Evolutionary conservation across 2,888 invertebrate genomes (phyloP), one percentile per base, ranked within the genome.

Genomic region (Amblyteles armatorius): DNA sequence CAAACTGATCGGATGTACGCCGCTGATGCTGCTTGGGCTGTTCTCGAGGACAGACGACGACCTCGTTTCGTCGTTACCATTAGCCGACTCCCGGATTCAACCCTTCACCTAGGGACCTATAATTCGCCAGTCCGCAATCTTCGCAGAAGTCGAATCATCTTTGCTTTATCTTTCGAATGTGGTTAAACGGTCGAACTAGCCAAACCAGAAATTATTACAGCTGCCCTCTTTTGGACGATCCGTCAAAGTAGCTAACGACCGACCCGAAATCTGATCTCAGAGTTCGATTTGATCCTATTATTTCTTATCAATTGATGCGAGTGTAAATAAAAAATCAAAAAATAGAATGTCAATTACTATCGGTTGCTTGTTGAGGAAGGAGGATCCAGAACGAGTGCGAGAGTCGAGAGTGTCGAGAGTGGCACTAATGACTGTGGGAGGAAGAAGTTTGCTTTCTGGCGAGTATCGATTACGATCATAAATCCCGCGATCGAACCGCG

Each of bases 381-480:
- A 3, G 0, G 16, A 29, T 63, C 7, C 16, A 63, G 29, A 33
- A 6, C 29, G 13, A 6, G 7, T 6, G 29, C 9, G 29, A 13
- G 29, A 63, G 16, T n/a, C 33, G 29, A 57, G 26, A 6, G 33
- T 33, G 2, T 33, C 52, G 29, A 33, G 26, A 33, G 29, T 33
- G 60, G 29, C 33, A 29, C 33, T 29, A 63, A 63, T n/a, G 29
- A 13, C 29, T 63, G 33, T 63, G 60, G 13, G 60, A 63, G n/a
- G 60, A 63, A 63, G 60, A 33, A 33, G 60, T 16, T 33, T 29
- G 29, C 60, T 26, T 36, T 69, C 19, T 40, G 69, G 26, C 29
- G 36, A 44, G 69, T 48, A 69, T 69, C 48, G 60, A 63, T 63
- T 63, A 63, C 60, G 63, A 76, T 50, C 33, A 76, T 76, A 76